Conservation (phyloP, 2,888 invertebrate species). For the Caenorhabditis afra region DNA sequence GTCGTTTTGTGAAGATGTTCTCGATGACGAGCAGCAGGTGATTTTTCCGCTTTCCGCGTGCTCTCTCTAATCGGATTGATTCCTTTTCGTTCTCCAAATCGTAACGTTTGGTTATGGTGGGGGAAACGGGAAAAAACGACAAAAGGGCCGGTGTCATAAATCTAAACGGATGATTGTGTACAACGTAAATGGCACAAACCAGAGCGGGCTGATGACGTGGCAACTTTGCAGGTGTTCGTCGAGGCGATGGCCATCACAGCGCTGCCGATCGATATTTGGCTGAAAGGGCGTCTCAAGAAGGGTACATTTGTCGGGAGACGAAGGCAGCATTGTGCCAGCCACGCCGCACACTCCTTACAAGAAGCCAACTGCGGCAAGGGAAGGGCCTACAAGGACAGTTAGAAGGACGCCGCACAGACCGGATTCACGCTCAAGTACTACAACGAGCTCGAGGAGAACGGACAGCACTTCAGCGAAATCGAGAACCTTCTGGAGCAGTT, state of each 20-base stretch:
- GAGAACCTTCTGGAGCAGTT: conserved; percentile 94
- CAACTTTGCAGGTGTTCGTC: conserved; percentile 74
- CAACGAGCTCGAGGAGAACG: conserved; percentile 82
- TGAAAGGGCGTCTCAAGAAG: conserved; percentile 79
- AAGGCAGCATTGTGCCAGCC: conserved; percentile 80
- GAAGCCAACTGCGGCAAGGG: conserved; percentile 82
- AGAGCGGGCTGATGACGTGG: conserved; percentile 5
- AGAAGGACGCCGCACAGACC: conserved; percentile 68
- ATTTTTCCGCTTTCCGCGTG: background rate
- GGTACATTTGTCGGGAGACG: conserved; percentile 78
- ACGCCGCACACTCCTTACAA: conserved; percentile 80
- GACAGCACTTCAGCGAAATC: conserved; percentile 89
- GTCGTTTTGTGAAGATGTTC: conserved; percentile 49
- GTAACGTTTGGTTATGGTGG: background rate
- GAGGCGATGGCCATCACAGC: conserved; percentile 80
- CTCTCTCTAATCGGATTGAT: conserved; percentile 40
- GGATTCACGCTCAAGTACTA: conserved; percentile 82
- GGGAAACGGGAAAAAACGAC: conserved; percentile 2
- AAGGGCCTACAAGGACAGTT: conserved; percentile 81
- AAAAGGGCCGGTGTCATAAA: conserved; percentile 4
- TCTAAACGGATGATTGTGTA: conserved; percentile 6
- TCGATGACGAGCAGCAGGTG: conserved; percentile 41
- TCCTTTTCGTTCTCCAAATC: conserved; percentile 7
- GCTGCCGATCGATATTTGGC: conserved; percentile 79
- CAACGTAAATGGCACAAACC: background rate